Base-by-base conservation (phyloP, 2,888 invertebrate species). In the Pterostichus niger region DNA sequence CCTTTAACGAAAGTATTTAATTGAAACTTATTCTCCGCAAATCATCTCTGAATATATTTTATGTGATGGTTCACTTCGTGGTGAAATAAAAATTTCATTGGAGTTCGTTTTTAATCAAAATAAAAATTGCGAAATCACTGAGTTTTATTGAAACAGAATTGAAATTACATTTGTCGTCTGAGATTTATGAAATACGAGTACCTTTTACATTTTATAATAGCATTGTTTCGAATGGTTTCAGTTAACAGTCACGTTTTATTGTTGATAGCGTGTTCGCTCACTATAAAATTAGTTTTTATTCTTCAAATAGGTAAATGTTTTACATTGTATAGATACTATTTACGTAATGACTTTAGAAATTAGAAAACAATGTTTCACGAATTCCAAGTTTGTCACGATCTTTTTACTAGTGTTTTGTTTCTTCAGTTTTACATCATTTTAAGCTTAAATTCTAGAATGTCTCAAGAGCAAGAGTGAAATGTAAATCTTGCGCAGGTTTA, bases 401-500 rank as follows among this genome's bases (percentile, higher is more conserved):
- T 3, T 24, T 24, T 24, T 24, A 24, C 3, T 24, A 24, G 24
- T n/a, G n/a, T 49, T 13, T n/a, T 49, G 49, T 49, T 11, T 49
- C 10, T 13, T n/a, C 40, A 9, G 40, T 1, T 7, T 40, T 40
- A 9, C 3, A 40, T 40, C 40, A 40, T 40, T 40, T 40, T 7
- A 40, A 40, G 40, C 40, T 40, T 40, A 40, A 40, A 5, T 40
- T 40, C 40, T 40, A 7, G 24, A 59, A 31, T 59, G 31, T 59
- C 17, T 24, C 17, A 11, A 17, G 17, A 59, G 24, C 24, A 11
- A 17, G 59, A 31, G 59, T 24, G 31, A 59, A 64, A 33, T 64
- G 64, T 64, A 35, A 64, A 64, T 64, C 35, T 64, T 64, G 33
- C n/a, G 6, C n/a, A 31, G 6, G 68, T 71, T 71, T 44, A 71